Conservation (phyloP, 2,888 invertebrate species). For the Bunonema sp. region DNA sequence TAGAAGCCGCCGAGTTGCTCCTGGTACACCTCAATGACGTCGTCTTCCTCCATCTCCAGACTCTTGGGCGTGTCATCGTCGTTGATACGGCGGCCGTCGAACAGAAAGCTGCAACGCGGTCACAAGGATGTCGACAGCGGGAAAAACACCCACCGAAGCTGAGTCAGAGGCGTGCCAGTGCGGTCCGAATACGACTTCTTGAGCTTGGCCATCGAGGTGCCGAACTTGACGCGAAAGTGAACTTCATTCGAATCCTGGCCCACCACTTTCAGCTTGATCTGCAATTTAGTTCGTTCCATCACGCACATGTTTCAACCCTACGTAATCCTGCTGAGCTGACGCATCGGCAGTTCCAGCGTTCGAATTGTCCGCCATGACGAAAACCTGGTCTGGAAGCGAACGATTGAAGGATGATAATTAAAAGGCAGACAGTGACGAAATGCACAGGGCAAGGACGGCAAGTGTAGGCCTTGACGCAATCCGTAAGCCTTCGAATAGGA, state of each 20-base stretch:
- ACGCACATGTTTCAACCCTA: too few species aligned
- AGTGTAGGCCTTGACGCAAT: too few species aligned
- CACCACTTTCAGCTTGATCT: constrained; percentile 60
- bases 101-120: constrained; percentile 53
- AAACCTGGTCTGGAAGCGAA: too few species aligned
- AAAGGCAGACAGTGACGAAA: too few species aligned
- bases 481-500: too few species aligned
- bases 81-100: constrained; percentile 59
- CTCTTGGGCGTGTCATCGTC: constrained; percentile 60
- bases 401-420: too few species aligned
- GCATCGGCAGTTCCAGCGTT: too few species aligned
- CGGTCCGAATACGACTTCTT: constrained; percentile 61
- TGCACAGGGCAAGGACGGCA: too few species aligned
- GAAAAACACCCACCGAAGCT: constrained; percentile 52
- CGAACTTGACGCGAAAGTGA: constrained; percentile 61
- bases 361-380: too few species aligned
- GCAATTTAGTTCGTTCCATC: too few species aligned
- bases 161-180: constrained; percentile 57
- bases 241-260: constrained; percentile 57
- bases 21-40: constrained; percentile 54
- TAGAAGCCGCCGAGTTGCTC: constrained; percentile 30
- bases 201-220: constrained; percentile 59
- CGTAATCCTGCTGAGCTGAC: too few species aligned
- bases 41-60: constrained; percentile 58
- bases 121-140: too few species aligned